A percentile compares a stretch with the other conserved stretches of the same genome.
Evolutionary conservation across 2,797 vertebrate species (phyloP).

Genomic region (Phataginus tetradactyla): DNA sequence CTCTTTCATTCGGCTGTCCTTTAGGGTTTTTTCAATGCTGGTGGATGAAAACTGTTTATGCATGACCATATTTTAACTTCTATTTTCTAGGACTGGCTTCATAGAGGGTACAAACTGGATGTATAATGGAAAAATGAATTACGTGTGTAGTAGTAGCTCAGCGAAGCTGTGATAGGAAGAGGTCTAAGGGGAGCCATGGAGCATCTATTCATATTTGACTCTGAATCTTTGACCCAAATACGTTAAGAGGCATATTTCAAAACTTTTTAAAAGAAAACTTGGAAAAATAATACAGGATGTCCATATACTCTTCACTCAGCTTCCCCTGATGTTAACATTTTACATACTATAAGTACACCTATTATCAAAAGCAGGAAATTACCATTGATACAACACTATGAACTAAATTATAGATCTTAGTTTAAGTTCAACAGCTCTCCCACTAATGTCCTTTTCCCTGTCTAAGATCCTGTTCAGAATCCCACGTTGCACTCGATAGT

Average conservation of each 20-base stretch:
- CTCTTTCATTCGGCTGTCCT: neutral
- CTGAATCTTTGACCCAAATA: neutral
- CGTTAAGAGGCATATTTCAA: neutral
- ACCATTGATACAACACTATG: neutral
- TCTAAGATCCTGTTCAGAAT: neutral
- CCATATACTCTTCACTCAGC: neutral
- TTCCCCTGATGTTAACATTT: neutral
- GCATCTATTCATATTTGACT: neutral
- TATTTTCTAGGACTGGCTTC: neutral
- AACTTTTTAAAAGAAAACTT: neutral
- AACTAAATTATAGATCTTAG: neutral
- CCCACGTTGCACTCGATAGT: neutral
- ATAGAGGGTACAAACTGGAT: neutral
- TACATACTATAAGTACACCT: neutral
- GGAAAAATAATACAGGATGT: neutral
- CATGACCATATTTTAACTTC: neutral
- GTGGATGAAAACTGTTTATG: neutral
- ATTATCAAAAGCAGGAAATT: neutral
- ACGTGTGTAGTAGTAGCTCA: neutral
- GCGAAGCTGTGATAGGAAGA: neutral
- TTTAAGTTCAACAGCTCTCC: neutral
- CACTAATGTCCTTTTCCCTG: neutral
- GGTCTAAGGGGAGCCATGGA: neutral
- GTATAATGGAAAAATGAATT: neutral
- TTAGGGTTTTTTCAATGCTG: neutral